phyloP scores from a whole-genome alignment of 2,888 invertebrate species.

The Callyntrura sp. region DNA sequence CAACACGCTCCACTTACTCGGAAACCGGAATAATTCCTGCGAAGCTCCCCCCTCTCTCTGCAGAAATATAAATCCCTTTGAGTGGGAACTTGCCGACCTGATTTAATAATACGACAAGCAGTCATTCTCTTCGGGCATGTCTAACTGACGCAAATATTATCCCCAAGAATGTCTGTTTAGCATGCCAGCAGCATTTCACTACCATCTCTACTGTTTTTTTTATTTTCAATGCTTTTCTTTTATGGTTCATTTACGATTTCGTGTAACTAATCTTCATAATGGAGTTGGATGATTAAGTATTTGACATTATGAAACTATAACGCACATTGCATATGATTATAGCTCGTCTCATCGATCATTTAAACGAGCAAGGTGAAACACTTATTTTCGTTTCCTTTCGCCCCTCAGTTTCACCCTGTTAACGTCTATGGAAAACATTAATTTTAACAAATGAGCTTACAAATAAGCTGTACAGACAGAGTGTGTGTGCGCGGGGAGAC shows the following conservation, averaged over 20 bases:
- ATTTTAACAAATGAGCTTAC: constrained; percentile 36
- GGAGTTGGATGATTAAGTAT: constrained; percentile 33
- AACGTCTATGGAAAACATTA: constrained; percentile 28
- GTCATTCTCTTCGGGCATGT: too few species aligned
- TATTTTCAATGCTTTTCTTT: background rate
- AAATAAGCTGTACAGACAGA: too few species aligned
- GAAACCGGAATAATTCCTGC: too few species aligned
- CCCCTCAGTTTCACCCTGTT: background rate
- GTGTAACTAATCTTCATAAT: constrained; percentile 29
- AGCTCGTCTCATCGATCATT: background rate
- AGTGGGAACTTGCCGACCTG: too few species aligned
- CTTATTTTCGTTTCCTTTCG: background rate
- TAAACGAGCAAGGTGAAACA: background rate
- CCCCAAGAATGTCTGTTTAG: too few species aligned
- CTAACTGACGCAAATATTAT: too few species aligned
- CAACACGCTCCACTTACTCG: too few species aligned
- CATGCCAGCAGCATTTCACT: too few species aligned
- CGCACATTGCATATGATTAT: background rate
- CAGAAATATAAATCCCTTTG: too few species aligned
- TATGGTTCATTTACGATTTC: background rate
- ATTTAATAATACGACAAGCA: too few species aligned
- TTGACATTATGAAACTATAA: constrained; percentile 18
- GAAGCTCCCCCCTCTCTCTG: too few species aligned
- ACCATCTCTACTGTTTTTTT: background rate
- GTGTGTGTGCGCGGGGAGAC: background rate